Percentiles rank a stretch among this genome's conserved stretches.
phyloP scores from a whole-genome alignment of 2,888 invertebrate species.

The Tenthredo scrophulariae region DNA sequence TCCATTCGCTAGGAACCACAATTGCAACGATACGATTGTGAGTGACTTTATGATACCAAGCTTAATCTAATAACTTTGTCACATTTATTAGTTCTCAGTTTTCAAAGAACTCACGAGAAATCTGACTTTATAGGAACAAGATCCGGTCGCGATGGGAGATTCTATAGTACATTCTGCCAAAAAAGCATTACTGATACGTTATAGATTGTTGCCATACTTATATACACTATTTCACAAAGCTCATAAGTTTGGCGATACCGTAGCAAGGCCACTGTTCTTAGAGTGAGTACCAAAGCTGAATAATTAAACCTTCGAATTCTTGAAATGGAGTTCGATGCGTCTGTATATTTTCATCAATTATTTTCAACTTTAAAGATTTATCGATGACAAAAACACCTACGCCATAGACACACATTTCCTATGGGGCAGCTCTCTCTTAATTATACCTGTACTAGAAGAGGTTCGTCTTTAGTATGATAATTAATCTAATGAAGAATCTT shows the following conservation, averaged over 20 bases:
- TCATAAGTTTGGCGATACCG: slow-evolving; percentile 86
- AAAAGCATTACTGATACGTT: slow-evolving; percentile 84
- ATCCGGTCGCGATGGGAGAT: slow-evolving; percentile 88
- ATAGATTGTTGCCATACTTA: slow-evolving; percentile 88
- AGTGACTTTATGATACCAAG: slow-evolving; percentile 65
- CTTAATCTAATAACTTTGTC: not conserved
- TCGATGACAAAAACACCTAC: slow-evolving; percentile 82
- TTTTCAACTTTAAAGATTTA: slow-evolving; percentile 80
- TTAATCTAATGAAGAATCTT: not conserved
- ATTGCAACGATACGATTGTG: slow-evolving; percentile 84
- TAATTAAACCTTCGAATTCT: slow-evolving; percentile 48
- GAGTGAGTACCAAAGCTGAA: slow-evolving; percentile 82
- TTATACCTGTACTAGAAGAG: slow-evolving; percentile 86
- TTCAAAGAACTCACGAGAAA: not conserved
- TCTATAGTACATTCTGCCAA: slow-evolving; percentile 84
- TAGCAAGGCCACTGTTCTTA: slow-evolving; percentile 89
- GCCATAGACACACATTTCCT: slow-evolving; percentile 88
- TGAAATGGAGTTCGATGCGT: not conserved
- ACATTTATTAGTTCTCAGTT: not conserved
- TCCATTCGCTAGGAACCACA: slow-evolving; percentile 92
- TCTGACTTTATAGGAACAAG: slow-evolving; percentile 84
- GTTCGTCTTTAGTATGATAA: slow-evolving; percentile 69
- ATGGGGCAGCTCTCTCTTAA: slow-evolving; percentile 87
- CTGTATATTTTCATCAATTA: not conserved
- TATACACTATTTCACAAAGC: slow-evolving; percentile 90